phyloP scores from a whole-genome alignment of 2,888 invertebrate species.

The Nasonia oneida region DNA sequence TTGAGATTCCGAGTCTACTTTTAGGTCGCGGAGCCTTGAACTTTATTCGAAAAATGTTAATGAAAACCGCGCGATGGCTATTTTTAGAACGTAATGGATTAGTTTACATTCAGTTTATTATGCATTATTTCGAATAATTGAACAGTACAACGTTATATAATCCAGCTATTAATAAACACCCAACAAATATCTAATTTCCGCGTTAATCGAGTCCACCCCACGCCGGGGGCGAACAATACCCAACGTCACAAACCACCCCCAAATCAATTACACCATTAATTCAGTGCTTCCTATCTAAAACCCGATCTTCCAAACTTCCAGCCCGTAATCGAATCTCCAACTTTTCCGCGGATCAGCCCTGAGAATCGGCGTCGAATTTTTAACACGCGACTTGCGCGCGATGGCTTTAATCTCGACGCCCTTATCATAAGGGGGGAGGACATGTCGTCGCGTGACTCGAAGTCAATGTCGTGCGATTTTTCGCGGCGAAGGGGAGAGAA shows the following conservation, averaged over 20 bases:
- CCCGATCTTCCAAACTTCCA: too few species aligned
- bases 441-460: conserved; percentile 11
- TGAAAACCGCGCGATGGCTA: background rate
- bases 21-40: background rate
- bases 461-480: conserved; percentile 12
- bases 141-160: too few species aligned
- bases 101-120: background rate
- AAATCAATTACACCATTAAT: background rate
- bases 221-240: background rate
- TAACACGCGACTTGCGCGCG: background rate
- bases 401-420: background rate
- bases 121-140: too few species aligned
- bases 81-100: background rate
- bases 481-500: background rate
- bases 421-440: background rate
- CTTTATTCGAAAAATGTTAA: conserved; percentile 2
- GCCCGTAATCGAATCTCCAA: too few species aligned
- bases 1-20: background rate
- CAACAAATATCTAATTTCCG: background rate
- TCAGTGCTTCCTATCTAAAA: too few species aligned
- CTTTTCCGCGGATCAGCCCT: background rate
- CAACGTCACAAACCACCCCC: background rate
- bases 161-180: too few species aligned
- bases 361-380: background rate
- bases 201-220: background rate